Percentiles rank a stretch among this genome's conserved stretches.
phyloP scores from a whole-genome alignment of 2,888 invertebrate genomes.

The Colostygia pectinataria region DNA sequence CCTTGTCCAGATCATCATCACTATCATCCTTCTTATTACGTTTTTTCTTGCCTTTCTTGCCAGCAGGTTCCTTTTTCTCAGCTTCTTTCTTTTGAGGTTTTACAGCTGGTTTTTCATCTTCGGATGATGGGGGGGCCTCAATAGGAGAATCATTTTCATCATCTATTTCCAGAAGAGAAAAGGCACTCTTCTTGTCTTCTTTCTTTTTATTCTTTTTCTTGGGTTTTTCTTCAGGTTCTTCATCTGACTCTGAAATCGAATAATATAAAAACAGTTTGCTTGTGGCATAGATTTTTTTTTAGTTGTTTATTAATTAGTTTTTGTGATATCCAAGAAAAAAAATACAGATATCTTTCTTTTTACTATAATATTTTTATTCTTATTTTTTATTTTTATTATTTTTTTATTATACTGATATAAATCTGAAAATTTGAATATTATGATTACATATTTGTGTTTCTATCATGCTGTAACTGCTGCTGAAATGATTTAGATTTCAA shows the following conservation, averaged over 20 bases:
- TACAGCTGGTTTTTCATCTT: slow-evolving; percentile 67
- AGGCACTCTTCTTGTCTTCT: slow-evolving; percentile 83
- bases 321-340: no score
- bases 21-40: slow-evolving; percentile 88
- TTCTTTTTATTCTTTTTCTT: slow-evolving; percentile 65
- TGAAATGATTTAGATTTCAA: no score
- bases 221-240: slow-evolving; percentile 71
- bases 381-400: no score
- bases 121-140: slow-evolving; percentile 71
- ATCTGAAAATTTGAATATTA: no score
- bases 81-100: slow-evolving; percentile 62
- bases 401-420: no score
- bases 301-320: no score
- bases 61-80: slow-evolving; percentile 74
- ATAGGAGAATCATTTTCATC: slow-evolving; percentile 81
- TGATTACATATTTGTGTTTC: no score
- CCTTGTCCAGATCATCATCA: slow-evolving; percentile 92
- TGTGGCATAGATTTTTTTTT: no score
- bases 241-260: slow-evolving; percentile 61
- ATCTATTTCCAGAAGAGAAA: slow-evolving; percentile 86
- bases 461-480: no score
- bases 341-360: no score
- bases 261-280: slow-evolving; percentile 3
- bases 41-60: slow-evolving; percentile 89
- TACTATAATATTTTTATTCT: no score